Conservation (phyloP, 2,113 vertebrate species). For the Psilopsiagon aymara region DNA sequence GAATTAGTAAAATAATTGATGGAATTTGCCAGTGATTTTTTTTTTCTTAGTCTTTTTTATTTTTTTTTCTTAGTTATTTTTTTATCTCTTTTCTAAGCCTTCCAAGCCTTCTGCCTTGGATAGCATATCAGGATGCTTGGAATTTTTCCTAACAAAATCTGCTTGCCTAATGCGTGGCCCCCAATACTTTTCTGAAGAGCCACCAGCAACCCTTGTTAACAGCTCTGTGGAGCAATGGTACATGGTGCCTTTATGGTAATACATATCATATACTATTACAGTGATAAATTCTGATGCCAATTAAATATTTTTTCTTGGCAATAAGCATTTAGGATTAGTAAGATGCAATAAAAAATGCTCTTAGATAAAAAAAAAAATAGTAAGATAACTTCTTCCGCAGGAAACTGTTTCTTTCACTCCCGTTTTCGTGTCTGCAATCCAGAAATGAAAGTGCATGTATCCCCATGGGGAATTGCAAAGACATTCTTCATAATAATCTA, state of each 20-base stretch:
- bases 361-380: background rate
- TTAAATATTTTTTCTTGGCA: background rate
- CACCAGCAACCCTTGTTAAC: background rate
- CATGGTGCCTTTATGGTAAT: background rate
- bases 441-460: background rate
- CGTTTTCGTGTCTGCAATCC: background rate
- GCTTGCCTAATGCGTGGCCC: background rate
- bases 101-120: background rate
- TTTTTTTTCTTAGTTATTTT: background rate
- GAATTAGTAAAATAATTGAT: background rate
- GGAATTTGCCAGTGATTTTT: background rate
- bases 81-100: background rate
- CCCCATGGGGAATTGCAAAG: background rate
- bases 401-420: background rate
- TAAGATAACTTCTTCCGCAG: background rate
- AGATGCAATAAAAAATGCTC: background rate
- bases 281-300: background rate
- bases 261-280: background rate
- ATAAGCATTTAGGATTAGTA: background rate
- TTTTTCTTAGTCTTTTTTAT: background rate
- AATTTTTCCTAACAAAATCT: background rate
- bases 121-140: background rate
- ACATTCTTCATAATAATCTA: background rate
- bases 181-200: background rate
- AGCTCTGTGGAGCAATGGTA: background rate